These are phyloP conservation scores for Pelochelys cantorii DNA, from an alignment of 2,797 vertebrate species.

Conservation along the genomic window DNA sequence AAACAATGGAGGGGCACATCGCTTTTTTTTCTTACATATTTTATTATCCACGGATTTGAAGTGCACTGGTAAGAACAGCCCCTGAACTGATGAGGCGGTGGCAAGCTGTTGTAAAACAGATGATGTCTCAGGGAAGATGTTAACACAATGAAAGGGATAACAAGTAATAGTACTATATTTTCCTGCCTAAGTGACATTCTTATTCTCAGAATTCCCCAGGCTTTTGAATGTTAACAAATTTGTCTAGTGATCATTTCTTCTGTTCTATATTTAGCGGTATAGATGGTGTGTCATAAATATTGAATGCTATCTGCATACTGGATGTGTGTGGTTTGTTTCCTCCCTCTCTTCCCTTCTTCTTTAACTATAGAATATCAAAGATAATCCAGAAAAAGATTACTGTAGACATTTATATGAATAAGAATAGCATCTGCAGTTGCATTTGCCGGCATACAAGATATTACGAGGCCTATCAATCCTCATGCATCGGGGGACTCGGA, in stretches of 20 bases:
- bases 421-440: neutral
- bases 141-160: slow-evolving; percentile 48
- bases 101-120: slow-evolving; percentile 57
- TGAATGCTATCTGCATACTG: neutral
- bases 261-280: slow-evolving; percentile 60
- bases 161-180: slow-evolving; percentile 43
- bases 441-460: neutral
- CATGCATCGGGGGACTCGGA: neutral
- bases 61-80: slow-evolving; percentile 37
- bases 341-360: neutral
- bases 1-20: slow-evolving; percentile 56
- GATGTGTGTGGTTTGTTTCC: neutral
- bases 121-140: slow-evolving; percentile 36
- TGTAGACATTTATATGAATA: neutral
- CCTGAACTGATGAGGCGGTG: neutral
- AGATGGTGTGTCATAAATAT: slow-evolving; percentile 32
- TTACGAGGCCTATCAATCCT: neutral
- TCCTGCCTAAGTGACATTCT: slow-evolving; percentile 22
- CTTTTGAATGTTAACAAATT: slow-evolving; percentile 53
- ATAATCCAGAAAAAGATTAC: neutral
- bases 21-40: slow-evolving; percentile 57
- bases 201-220: slow-evolving; percentile 42
- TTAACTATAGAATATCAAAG: neutral
- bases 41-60: slow-evolving; percentile 67
- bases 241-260: slow-evolving; percentile 21